Evolutionary conservation across 2,888 invertebrate species (phyloP), one percentile per base, ranked within the genome.

Genomic region (Nemoura dubitans): DNA sequence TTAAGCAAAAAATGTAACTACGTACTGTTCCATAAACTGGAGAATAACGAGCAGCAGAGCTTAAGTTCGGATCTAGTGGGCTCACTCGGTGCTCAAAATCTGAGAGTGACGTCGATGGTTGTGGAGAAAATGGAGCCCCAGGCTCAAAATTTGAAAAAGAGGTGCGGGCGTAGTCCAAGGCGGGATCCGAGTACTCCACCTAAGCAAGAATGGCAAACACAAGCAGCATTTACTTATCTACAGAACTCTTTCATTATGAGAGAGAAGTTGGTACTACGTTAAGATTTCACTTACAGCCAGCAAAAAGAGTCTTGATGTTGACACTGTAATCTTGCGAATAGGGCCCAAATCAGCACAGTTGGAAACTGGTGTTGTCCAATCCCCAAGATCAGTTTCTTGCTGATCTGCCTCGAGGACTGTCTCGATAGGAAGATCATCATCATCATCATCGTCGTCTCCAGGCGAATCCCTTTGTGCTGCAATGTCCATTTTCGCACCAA

Each of bases 31-130:
- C 90, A 81, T 93, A 92, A 86, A 94, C 93, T 89, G 94, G 94
- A 88, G 95, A 95, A 89, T 95, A 95, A 90, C 94, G 93, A 78
- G 93, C 93, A 27, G 92, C 92, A 43, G 93, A 93, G 90, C 93
- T 93, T 92, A 94, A 92, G 89, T 93, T 94, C 3, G 87, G 88
- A 29, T 88, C 88, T 30, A 88, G 59, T 10, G 88, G 88, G 27
- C 87, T 87, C 26, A 88, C 88, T n/a, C 86, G 85, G n/a, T 88
- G 88, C 77, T 87, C 88, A 78, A 87, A 87, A 28, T 88, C 88
- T 25, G 88, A 87, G 14, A 87, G 76, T 28, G 88, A 88, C n/a
- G 88, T 80, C 3, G 88, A 87, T 26, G 87, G 86, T 25, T 88
- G 88, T 10, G 87, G 88, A 21, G 88, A 88, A 42, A 87, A 88